Evolutionary conservation across 2,797 vertebrate genomes (phyloP), one percentile per base, ranked within the genome.

Genomic region (Danio albolineatus): DNA sequence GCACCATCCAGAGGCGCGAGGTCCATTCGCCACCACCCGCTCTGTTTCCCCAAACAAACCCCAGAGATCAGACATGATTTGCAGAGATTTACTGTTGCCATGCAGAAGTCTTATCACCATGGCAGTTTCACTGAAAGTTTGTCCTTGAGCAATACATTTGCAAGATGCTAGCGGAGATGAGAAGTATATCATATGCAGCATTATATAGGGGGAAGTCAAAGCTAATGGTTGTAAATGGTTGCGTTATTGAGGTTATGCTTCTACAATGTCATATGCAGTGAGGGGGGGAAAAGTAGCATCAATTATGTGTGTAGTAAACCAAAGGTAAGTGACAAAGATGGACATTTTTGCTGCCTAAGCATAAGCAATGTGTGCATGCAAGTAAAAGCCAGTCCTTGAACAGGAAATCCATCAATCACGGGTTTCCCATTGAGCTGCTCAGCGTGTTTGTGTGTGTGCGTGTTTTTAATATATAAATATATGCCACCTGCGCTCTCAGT

Each of bases 101-200:
- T 73, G 76, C 61, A 82, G 48, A 82, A 69, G 69, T 73, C 70
- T 82, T 78, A 74, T 82, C 75, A 73, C 61, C 70, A 82, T 78
- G 61, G 62, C 71, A 64, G 73, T 74, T 74, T 62, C 10, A 14
- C 71, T 56, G 76, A 71, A 69, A 67, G 56, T 74, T 83, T 61
- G 76, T 79, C 81, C 71, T 83, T 83, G 76, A 74, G 76, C 36
- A 51, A 79, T 65, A 66, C 8, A 62, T 71, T 70, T 71, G 59
- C 59, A 71, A 78, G 12, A 56, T 39, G 54, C 21, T 19, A 28
- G 13, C 38, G 7, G 61, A 39, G 73, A 54, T 69, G 19, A 62
- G 28, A 21, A n/a, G 10, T 36, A 21, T 53, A 21, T 60, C 28
- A 59, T 38, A 46, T 59, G 10, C 53, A 60, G 17, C 1, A 19